A percentile compares a stretch with the other conserved stretches of the same genome.
Conservation (phyloP, 2,888 invertebrate genomes). For the Corbicula japonica region DNA sequence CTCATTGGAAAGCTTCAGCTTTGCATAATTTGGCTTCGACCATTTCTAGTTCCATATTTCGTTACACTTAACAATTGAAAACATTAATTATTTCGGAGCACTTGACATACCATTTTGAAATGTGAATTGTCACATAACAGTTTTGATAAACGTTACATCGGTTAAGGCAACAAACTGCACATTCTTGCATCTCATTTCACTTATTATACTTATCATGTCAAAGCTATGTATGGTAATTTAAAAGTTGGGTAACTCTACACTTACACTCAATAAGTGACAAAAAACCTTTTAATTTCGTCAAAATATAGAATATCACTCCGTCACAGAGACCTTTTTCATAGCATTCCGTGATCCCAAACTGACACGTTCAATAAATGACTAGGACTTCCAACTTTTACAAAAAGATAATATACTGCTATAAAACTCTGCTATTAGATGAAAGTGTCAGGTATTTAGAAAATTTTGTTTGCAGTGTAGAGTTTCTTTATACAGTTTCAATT, state of each 20-base stretch:
- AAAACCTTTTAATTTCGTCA: constrained; percentile 1
- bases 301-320: not conserved
- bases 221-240: no score
- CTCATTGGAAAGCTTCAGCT: no score
- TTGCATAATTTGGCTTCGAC: no score
- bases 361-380: not conserved
- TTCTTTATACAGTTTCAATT: not conserved
- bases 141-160: no score
- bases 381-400: not conserved
- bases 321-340: not conserved
- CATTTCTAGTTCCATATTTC: no score
- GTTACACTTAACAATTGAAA: no score
- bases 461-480: constrained; percentile 1
- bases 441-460: not conserved
- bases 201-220: no score
- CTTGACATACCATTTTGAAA: no score
- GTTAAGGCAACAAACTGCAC: no score
- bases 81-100: no score
- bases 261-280: not conserved
- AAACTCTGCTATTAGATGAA: not conserved
- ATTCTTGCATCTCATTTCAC: no score
- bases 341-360: not conserved
- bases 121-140: no score
- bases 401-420: not conserved
- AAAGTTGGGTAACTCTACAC: not conserved